Percentiles rank a stretch among this genome's conserved stretches.
phyloP scores from a whole-genome alignment of 1,140 invertebrate species.

The Rhagoletis zephyria region DNA sequence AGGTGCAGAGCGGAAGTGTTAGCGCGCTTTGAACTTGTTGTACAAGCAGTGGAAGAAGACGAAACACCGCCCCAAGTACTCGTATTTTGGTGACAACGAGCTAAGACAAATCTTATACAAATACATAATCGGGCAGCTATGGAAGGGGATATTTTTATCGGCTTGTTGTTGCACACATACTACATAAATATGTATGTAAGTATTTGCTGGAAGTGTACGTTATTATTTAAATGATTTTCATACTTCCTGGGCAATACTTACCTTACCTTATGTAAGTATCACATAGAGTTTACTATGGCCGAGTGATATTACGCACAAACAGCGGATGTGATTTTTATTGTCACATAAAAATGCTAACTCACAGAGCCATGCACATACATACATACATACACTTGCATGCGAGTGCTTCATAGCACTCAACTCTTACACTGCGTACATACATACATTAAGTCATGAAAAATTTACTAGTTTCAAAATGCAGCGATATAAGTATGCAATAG shows the following conservation, averaged over 20 bases:
- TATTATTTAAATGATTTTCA: constrained; percentile 49
- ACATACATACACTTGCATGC: neutral
- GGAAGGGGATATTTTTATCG: constrained; percentile 18
- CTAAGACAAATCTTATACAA: constrained; percentile 25
- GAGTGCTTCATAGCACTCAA: neutral
- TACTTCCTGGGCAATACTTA: neutral
- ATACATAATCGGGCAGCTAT: no score
- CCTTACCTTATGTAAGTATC: no score
- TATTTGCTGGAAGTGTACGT: constrained; percentile 6
- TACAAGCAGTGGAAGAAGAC: neutral
- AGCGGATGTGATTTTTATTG: constrained; percentile 49
- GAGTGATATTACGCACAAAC: neutral
- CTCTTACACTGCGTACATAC: no score
- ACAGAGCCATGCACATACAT: neutral
- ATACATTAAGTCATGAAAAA: no score
- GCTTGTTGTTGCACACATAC: neutral
- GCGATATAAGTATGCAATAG: no score
- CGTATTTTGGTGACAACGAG: constrained; percentile 1
- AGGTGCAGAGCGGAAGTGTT: constrained; percentile 35
- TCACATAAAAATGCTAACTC: neutral
- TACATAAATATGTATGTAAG: neutral
- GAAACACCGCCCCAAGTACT: neutral
- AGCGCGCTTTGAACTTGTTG: constrained; percentile 44
- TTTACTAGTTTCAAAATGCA: no score
- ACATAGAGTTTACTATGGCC: neutral